A percentile compares a stretch with the other conserved stretches of the same genome.
Conservation (phyloP, 2,113 vertebrate genomes). For the Chiloscyllium plagiosum region DNA sequence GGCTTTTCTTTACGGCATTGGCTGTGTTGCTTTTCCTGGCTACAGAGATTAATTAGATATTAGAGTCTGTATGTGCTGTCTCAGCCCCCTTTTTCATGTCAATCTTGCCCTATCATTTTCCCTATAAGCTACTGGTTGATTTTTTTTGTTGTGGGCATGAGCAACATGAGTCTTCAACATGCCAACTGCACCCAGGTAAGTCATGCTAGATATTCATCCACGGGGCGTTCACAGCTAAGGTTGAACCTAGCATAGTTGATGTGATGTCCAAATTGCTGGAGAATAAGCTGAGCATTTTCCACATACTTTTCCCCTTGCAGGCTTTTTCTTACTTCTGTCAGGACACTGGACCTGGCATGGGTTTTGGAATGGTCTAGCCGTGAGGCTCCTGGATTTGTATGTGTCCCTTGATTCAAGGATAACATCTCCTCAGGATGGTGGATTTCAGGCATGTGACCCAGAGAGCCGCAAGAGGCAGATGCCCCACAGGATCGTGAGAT, state of each 20-base stretch:
- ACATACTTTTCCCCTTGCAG: background rate
- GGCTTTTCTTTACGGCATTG: background rate
- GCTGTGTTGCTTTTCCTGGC: background rate
- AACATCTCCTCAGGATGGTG: no score
- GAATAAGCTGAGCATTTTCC: background rate
- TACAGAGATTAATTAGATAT: conserved; percentile 16
- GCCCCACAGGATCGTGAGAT: no score
- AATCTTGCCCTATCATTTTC: background rate
- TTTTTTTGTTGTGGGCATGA: background rate
- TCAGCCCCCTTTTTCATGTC: background rate
- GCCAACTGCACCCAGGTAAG: background rate
- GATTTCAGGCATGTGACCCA: no score
- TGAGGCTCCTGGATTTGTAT: background rate
- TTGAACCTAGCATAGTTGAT: background rate
- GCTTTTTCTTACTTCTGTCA: background rate
- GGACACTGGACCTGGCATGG: background rate
- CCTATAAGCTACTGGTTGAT: background rate
- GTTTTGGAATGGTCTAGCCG: background rate
- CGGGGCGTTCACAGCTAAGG: background rate
- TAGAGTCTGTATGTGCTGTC: background rate
- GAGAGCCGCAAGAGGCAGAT: no score
- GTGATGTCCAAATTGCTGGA: background rate
- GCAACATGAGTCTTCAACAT: background rate
- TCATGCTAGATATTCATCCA: background rate
- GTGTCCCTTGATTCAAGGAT: no score